Base-by-base conservation (phyloP, 2,113 vertebrate species). In the Chunga burmeisteri region DNA sequence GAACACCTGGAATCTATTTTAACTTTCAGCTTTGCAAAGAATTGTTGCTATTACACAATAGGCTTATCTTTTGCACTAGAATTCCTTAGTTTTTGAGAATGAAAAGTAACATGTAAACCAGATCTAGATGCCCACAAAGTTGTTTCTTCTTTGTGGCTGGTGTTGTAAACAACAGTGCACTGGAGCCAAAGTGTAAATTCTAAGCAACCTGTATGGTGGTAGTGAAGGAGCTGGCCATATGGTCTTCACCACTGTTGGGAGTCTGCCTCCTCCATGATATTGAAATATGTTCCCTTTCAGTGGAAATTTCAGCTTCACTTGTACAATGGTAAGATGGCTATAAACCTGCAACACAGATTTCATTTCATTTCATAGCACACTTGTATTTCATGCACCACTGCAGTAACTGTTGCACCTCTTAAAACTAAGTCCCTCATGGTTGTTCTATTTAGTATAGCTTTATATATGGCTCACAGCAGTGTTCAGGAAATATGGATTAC, bases 391-490 rank as follows among this genome's bases (percentile, higher is more conserved):
- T 88, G 96, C 93, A 95, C 91, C 96, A 97, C 95, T 93, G 97
- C 92, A 97, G 95, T 81, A 94, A 96, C 94, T 96, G 96, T 96
- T 95, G 97, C 95, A 95, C 96, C 93, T 98, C 97, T 96, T 97
- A 94, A 92, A 96, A 96, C 92, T 93, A 97, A 95, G 95, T 96
- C 96, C 86, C 95, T 98, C 94, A 75, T 90, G 95, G 86, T 96
- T 94, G 66, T 94, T 97, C 74, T 72, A 14, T 96, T 97, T 96
- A 95, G 92, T 96, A 94, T 82, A 96, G 94, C 96, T 98, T 97
- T 97, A 96, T 96, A 94, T 92, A 98, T 97, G 98, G 97, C 98
- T 98, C 98, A 98, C 97, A 98, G 98, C 98, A 98, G 98, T 98
- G 97, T 97, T 98, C 95, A 98, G 95, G 96, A 98, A 96, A 96